Evolutionary conservation across 2,888 invertebrate species (phyloP).

Genomic region (Ecliptopera silaceata): DNA sequence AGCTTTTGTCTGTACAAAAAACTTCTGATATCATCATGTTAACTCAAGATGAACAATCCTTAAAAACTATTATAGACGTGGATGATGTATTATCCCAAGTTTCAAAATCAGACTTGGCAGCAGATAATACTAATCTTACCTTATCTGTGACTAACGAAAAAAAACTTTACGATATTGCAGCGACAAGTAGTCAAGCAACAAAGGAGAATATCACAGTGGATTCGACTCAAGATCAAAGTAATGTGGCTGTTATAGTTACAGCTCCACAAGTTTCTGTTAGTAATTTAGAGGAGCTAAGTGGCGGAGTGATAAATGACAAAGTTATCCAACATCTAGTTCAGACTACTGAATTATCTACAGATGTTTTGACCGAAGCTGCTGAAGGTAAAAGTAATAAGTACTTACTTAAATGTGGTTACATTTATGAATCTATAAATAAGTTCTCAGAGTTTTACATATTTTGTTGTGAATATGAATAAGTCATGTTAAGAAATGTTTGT

Average conservation of each 20-base stretch:
- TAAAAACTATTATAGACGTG: neutral
- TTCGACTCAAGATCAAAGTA: neutral
- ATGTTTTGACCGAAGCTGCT: neutral
- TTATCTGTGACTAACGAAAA: neutral
- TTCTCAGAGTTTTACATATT: too few relatives aligned
- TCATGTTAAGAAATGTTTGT: too few relatives aligned
- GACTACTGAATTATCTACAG: neutral
- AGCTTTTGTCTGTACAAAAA: neutral
- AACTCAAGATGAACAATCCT: neutral
- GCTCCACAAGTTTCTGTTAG: neutral
- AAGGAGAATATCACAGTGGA: neutral
- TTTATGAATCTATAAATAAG: too few relatives aligned
- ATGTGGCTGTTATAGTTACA: neutral
- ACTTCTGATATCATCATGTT: neutral
- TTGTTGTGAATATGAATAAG: too few relatives aligned
- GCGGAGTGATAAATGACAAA: neutral
- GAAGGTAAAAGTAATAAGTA: constrained; percentile 8
- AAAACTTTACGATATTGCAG: neutral
- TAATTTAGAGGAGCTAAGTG: neutral
- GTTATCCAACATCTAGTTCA: neutral
- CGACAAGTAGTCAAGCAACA: neutral
- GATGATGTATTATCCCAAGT: neutral
- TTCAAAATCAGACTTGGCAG: neutral
- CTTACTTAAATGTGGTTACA: neutral
- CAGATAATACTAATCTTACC: neutral